These are phyloP conservation scores for Wasmannia auropunctata DNA, from an alignment of 1,140 invertebrate genomes.

Conservation along the genomic window DNA sequence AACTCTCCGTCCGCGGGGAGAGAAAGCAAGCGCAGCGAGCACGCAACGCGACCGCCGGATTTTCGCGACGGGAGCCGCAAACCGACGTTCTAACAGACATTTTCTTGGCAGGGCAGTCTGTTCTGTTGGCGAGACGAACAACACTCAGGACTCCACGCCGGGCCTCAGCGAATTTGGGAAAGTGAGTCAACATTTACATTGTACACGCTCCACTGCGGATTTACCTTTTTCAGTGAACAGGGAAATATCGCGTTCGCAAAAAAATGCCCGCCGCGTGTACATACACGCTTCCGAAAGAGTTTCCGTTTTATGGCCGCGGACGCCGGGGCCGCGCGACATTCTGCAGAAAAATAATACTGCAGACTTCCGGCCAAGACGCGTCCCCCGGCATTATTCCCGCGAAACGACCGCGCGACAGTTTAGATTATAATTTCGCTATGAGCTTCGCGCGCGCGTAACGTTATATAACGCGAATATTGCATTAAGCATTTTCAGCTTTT, in stretches of 20 bases:
- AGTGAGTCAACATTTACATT: conserved; percentile 78
- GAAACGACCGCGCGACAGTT: conserved; percentile 8
- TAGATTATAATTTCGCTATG: conserved; percentile 17
- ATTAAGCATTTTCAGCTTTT: conserved; percentile 20
- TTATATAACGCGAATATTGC: conserved; percentile 23
- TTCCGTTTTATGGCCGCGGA: conserved; percentile 34
- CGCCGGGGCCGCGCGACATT: conserved; percentile 1
- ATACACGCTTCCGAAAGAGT: conserved; percentile 16
- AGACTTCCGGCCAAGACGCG: conserved; percentile 48
- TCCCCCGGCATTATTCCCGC: conserved; percentile 11
- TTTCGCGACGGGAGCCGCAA: conserved; percentile 11
- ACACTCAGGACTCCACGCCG: conserved; percentile 81
- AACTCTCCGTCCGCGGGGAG: background rate
- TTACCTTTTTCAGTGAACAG: conserved; percentile 28
- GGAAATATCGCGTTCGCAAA: conserved; percentile 53
- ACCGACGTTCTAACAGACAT: conserved; percentile 79
- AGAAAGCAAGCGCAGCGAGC: background rate
- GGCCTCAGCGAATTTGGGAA: conserved; percentile 86
- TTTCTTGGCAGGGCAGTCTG: conserved; percentile 85
- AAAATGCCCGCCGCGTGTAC: conserved; percentile 25
- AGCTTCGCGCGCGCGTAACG: background rate
- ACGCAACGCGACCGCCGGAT: background rate
- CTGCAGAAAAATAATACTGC: conserved; percentile 49
- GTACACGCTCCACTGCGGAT: conserved; percentile 36
- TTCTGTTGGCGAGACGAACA: conserved; percentile 84